Percentiles rank a stretch among this genome's conserved stretches.
Evolutionary conservation across 2,888 invertebrate species (phyloP).

Genomic region (Oscheius myriophilus): DNA sequence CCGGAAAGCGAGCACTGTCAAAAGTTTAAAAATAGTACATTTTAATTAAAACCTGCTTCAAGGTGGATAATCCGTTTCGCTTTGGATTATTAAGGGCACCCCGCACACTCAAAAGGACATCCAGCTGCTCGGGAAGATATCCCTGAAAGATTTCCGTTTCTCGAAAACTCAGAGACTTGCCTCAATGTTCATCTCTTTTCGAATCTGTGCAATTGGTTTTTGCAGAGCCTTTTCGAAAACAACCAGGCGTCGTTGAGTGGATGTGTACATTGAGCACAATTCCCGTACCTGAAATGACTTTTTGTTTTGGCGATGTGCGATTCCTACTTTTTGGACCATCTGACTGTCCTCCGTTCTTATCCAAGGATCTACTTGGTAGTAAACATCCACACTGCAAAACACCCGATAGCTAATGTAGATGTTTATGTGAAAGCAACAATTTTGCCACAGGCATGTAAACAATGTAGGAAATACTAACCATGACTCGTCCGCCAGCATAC

Average conservation of each 20-base stretch:
- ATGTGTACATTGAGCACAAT: slow-evolving; percentile 45
- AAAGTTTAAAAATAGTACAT: not conserved
- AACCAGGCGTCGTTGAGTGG: slow-evolving; percentile 50
- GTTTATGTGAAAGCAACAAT: not conserved
- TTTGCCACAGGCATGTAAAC: no score
- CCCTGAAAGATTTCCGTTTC: slow-evolving; percentile 28
- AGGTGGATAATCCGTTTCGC: slow-evolving; percentile 49
- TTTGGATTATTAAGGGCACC: slow-evolving; percentile 39
- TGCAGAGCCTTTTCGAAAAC: slow-evolving; percentile 62
- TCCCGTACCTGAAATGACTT: slow-evolving; percentile 39
- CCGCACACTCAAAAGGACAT: slow-evolving; percentile 41
- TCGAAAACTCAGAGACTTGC: slow-evolving; percentile 24
- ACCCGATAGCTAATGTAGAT: not conserved
- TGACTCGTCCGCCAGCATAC: slow-evolving; percentile 57
- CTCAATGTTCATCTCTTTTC: slow-evolving; percentile 63
- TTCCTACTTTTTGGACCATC: slow-evolving; percentile 54
- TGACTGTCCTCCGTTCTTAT: slow-evolving; percentile 57
- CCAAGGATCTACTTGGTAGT: slow-evolving; percentile 64
- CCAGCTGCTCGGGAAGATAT: slow-evolving; percentile 53
- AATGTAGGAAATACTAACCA: slow-evolving; percentile 40
- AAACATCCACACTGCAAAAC: slow-evolving; percentile 58
- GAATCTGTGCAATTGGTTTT: slow-evolving; percentile 56
- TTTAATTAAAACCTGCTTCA: slow-evolving; percentile 21
- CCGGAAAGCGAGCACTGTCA: slow-evolving; percentile 54
- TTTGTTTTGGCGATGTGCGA: not conserved